Conservation (phyloP, 2,113 vertebrate genomes). For the Reinhardtius hippoglossoides region DNA sequence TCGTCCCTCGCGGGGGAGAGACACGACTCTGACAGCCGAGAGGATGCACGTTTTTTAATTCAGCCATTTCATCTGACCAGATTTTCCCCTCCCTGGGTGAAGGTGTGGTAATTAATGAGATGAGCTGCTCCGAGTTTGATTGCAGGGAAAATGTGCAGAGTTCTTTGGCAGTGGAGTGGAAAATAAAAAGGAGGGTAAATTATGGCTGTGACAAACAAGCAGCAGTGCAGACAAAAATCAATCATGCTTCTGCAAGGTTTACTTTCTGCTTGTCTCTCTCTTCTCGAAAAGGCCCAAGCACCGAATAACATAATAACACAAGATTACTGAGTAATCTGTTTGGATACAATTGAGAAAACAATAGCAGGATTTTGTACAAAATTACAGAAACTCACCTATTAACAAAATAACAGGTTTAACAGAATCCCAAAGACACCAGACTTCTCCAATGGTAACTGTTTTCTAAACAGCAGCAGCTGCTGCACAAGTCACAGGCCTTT, state of each 20-base stretch:
- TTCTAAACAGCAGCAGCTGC: not conserved
- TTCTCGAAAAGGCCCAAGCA: not conserved
- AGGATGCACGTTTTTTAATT: slow-evolving; percentile 4
- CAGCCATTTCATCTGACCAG: slow-evolving; percentile 1
- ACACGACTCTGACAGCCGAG: not conserved
- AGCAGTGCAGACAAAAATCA: slow-evolving; percentile 12
- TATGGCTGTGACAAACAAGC: slow-evolving; percentile 17
- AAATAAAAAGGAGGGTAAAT: slow-evolving; percentile 22
- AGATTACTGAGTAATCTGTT: not conserved
- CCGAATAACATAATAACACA: not conserved
- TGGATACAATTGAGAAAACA: not conserved
- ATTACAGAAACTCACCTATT: not conserved
- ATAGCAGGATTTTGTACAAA: not conserved
- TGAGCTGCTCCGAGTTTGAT: slow-evolving; percentile 31
- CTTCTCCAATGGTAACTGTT: not conserved
- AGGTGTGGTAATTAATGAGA: slow-evolving; percentile 34
- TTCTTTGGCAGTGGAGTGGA: slow-evolving; percentile 10
- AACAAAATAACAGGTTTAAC: not conserved
- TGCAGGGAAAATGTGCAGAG: slow-evolving; percentile 13
- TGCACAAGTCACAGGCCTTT: not conserved
- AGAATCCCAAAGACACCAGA: not conserved
- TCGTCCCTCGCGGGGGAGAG: not conserved
- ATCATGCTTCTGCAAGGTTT: slow-evolving; percentile 9
- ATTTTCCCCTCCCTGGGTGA: not conserved
- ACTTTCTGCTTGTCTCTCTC: not conserved